Percentiles rank a stretch among this genome's conserved stretches.
Conservation (phyloP, 2,888 invertebrate genomes). For the Heterodera filipjevi region DNA sequence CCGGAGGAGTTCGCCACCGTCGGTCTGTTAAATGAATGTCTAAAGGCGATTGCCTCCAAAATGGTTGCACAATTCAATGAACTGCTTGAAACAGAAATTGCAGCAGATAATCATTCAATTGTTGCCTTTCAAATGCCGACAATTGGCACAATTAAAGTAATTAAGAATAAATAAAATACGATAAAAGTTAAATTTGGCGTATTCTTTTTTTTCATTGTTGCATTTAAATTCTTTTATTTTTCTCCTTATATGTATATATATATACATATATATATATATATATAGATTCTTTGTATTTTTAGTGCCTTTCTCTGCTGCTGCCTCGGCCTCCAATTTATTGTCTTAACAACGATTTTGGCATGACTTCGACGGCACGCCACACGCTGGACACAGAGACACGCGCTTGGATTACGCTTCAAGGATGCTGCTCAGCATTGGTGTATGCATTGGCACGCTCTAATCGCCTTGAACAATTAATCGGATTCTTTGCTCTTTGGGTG, state of each 20-base stretch:
- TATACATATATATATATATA: too few relatives aligned
- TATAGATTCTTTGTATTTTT: background rate
- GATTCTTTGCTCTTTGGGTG: slow-evolving; percentile 23
- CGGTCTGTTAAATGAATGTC: background rate
- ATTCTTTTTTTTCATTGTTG: background rate
- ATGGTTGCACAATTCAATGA: background rate
- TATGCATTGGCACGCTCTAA: slow-evolving; percentile 13
- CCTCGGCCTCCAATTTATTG: slow-evolving; percentile 20
- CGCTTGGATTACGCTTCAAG: slow-evolving; percentile 7
- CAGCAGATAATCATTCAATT: background rate
- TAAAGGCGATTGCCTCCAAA: background rate
- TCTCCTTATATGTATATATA: too few relatives aligned
- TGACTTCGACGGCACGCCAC: background rate
- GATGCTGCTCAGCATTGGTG: slow-evolving; percentile 1
- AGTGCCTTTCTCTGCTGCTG: slow-evolving; percentile 10
- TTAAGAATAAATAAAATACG: background rate
- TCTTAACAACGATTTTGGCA: background rate
- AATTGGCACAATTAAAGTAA: background rate
- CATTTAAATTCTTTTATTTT: background rate
- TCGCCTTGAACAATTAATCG: slow-evolving; percentile 23
- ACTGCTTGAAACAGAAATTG: background rate
- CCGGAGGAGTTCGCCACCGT: background rate
- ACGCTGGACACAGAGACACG: background rate
- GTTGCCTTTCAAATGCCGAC: background rate
- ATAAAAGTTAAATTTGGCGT: too few relatives aligned